phyloP scores from a whole-genome alignment of 2,797 vertebrate species.

The Prionace glauca region DNA sequence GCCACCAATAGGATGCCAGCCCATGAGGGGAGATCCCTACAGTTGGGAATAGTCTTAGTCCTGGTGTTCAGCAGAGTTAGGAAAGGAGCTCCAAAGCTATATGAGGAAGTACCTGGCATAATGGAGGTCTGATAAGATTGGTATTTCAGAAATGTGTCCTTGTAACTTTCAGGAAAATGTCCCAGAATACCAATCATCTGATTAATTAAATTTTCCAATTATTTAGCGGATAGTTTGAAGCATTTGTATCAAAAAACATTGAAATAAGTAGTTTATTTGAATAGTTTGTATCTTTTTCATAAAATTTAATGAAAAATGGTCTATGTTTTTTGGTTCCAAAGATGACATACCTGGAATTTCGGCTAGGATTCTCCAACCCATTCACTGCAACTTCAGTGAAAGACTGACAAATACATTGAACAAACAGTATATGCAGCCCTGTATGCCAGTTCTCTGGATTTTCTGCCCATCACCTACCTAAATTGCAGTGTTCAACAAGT shows the following conservation, averaged over 20 bases:
- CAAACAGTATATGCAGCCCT: too few relatives aligned
- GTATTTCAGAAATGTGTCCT: not conserved
- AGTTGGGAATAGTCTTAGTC: not conserved
- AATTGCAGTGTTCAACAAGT: not conserved
- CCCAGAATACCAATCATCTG: not conserved
- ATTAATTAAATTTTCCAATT: too few relatives aligned
- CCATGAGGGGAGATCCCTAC: not conserved
- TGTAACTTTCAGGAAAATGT: not conserved
- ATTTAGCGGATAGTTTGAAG: too few relatives aligned
- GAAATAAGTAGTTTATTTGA: not conserved
- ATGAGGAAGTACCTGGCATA: not conserved
- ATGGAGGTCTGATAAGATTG: not conserved
- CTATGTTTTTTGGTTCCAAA: too few relatives aligned
- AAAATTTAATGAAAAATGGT: not conserved
- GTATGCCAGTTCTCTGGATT: too few relatives aligned
- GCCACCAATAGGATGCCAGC: not conserved
- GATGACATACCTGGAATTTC: too few relatives aligned
- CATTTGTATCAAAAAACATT: too few relatives aligned
- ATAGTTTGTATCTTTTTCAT: not conserved
- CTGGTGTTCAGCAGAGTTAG: too few relatives aligned
- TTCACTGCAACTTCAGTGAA: too few relatives aligned
- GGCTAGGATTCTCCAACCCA: too few relatives aligned
- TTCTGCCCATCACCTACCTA: too few relatives aligned
- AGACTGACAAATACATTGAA: too few relatives aligned
- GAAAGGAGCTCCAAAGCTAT: not conserved